A percentile compares a stretch with the other conserved stretches of the same genome.
Evolutionary conservation across 2,797 vertebrate species (phyloP).

Genomic region (Benthosema pterotum): DNA sequence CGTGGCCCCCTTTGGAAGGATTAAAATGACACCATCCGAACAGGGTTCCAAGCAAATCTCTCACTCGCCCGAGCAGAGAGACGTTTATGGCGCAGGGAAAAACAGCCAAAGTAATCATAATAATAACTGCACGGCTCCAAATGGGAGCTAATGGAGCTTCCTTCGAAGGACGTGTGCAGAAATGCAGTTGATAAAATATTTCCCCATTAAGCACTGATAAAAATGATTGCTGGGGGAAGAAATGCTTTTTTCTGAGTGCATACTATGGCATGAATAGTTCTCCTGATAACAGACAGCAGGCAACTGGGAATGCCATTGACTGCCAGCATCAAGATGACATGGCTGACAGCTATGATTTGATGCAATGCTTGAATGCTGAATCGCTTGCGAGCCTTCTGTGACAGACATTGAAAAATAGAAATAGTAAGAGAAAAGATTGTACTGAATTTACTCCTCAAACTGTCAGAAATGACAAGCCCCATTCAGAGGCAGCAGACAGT

Average conservation of each 20-base stretch:
- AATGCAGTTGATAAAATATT: neutral
- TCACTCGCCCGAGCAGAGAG: neutral
- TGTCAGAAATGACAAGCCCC: conserved; percentile 23
- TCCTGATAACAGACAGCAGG: conserved; percentile 6
- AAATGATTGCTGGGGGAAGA: conserved; percentile 1
- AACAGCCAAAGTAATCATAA: neutral
- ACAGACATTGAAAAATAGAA: conserved; percentile 36
- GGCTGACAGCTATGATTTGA: conserved; percentile 15
- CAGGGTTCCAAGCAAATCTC: neutral
- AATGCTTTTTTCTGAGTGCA: neutral
- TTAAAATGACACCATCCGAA: conserved; percentile 11
- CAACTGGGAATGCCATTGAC: neutral
- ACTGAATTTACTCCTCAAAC: conserved; percentile 28
- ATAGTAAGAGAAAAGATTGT: conserved; percentile 14
- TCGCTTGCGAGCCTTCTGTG: conserved; percentile 26
- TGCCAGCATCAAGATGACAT: conserved; percentile 12
- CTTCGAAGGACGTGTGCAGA: neutral
- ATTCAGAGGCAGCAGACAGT: conserved; percentile 21
- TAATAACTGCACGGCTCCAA: neutral
- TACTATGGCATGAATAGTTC: conserved; percentile 7
- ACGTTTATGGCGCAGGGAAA: neutral
- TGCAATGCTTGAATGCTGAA: conserved; percentile 20
- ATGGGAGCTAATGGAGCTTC: neutral
- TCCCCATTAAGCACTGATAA: neutral
- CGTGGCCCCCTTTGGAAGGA: neutral